Evolutionary conservation across 2,888 invertebrate genomes (phyloP).

Genomic region (Phortica magna): DNA sequence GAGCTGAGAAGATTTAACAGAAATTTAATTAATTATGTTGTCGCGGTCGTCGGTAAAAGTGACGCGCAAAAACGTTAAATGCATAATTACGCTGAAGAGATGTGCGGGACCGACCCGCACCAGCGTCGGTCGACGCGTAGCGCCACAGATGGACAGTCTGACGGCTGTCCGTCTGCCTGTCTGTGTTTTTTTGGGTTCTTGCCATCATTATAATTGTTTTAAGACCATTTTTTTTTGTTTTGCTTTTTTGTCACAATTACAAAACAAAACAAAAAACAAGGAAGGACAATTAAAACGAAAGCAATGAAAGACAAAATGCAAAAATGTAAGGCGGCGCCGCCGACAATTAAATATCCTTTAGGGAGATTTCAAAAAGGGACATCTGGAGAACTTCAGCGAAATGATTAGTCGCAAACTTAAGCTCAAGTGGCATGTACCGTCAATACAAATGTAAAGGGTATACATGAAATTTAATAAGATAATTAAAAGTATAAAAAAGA

Average conservation of each 20-base stretch:
- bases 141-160: not conserved
- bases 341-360: not conserved
- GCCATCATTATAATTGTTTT: slow-evolving; percentile 64
- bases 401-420: no score
- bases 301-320: slow-evolving; percentile 3
- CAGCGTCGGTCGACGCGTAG: no score
- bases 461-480: not conserved
- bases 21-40: slow-evolving; percentile 68
- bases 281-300: slow-evolving; percentile 9
- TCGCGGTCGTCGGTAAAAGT: slow-evolving; percentile 55
- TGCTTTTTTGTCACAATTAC: not conserved
- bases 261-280: not conserved
- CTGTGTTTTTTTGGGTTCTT: slow-evolving; percentile 27
- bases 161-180: not conserved
- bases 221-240: slow-evolving; percentile 46
- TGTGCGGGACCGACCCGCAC: no score
- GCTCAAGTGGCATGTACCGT: no score
- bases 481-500: slow-evolving; percentile 53
- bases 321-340: not conserved
- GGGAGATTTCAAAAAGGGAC: no score
- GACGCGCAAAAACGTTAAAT: slow-evolving; percentile 59
- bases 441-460: no score
- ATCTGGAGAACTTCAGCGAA: no score
- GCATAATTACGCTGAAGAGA: slow-evolving; percentile 63
- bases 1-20: slow-evolving; percentile 52